Percentiles rank a stretch among this genome's conserved stretches.
Conservation (phyloP, 1,140 invertebrate species). For the Thaumatotibia leucotreta region DNA sequence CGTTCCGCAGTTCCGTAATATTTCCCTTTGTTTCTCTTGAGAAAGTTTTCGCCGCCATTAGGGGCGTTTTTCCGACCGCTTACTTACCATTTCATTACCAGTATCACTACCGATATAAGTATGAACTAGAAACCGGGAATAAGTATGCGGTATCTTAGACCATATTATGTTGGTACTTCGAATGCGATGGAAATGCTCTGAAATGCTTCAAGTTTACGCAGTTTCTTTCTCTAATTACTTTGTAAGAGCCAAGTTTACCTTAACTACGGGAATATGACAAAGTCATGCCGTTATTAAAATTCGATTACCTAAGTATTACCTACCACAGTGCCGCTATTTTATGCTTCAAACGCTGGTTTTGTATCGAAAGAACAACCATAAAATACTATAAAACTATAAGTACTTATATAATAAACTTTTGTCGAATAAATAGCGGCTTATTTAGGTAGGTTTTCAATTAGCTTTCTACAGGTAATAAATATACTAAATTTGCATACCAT, state of each 20-base stretch:
- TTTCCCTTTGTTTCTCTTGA: not conserved
- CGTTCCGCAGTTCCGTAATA: not conserved
- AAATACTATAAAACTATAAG: too few species aligned
- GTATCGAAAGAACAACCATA: too few species aligned
- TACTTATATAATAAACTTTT: too few species aligned
- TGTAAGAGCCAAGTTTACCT: not conserved
- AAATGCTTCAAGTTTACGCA: not conserved
- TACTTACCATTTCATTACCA: not conserved
- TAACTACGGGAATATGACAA: not conserved
- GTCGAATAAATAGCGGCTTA: too few species aligned
- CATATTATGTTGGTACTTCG: not conserved
- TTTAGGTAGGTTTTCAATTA: too few species aligned
- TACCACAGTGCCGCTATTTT: too few species aligned
- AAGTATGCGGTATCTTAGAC: not conserved
- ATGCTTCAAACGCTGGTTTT: too few species aligned
- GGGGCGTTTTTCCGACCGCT: not conserved
- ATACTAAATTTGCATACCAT: too few species aligned
- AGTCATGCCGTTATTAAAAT: not conserved
- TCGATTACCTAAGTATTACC: too few species aligned
- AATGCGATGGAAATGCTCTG: not conserved
- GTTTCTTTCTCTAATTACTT: conserved; percentile 9
- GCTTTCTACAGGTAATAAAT: too few species aligned
- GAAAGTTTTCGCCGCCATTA: not conserved
- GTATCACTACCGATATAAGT: not conserved
- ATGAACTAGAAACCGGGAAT: not conserved